A percentile compares a stretch with the other conserved stretches of the same genome.
phyloP scores from a whole-genome alignment of 1,140 invertebrate species.

The Drosophila elegans region DNA sequence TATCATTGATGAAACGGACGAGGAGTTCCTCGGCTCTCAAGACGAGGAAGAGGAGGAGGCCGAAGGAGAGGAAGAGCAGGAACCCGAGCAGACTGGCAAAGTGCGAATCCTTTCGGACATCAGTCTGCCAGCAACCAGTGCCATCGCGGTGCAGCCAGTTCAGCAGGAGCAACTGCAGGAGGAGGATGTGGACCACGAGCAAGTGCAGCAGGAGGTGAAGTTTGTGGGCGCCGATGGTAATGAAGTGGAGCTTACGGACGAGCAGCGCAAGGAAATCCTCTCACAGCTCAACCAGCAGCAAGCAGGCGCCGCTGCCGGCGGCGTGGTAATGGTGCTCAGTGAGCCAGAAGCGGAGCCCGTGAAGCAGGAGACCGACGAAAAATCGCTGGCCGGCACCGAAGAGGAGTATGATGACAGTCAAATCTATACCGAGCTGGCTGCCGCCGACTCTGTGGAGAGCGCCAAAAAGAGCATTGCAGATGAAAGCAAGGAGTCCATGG shows the following conservation, averaged over 20 bases:
- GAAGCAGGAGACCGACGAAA: slow-evolving; percentile 53
- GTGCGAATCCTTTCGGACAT: slow-evolving; percentile 86
- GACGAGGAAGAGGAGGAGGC: slow-evolving; percentile 77
- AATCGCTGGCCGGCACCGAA: slow-evolving; percentile 59
- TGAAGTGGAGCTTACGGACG: slow-evolving; percentile 78
- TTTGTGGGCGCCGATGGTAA: slow-evolving; percentile 82
- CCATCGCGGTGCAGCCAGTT: slow-evolving; percentile 46
- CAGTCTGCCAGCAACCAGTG: slow-evolving; percentile 76
- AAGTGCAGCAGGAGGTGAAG: slow-evolving; percentile 65
- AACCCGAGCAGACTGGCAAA: slow-evolving; percentile 70
- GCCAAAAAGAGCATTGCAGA: slow-evolving; percentile 62
- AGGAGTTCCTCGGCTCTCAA: slow-evolving; percentile 84
- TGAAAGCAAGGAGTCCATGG: slow-evolving; percentile 77
- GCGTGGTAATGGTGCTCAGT: slow-evolving; percentile 83
- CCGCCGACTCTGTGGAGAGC: slow-evolving; percentile 52
- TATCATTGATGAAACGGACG: slow-evolving; percentile 88
- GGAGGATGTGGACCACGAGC: slow-evolving; percentile 54
- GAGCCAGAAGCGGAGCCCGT: slow-evolving; percentile 58
- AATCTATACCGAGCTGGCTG: slow-evolving; percentile 71
- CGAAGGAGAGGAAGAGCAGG: slow-evolving; percentile 40
- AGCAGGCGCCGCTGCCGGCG: slow-evolving; percentile 68
- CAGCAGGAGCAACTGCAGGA: slow-evolving; percentile 71
- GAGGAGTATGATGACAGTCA: slow-evolving; percentile 79
- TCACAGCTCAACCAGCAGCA: slow-evolving; percentile 81
- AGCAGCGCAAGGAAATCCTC: slow-evolving; percentile 81